phyloP scores from a whole-genome alignment of 2,888 invertebrate genomes.

The Platynereis dumerilii region DNA sequence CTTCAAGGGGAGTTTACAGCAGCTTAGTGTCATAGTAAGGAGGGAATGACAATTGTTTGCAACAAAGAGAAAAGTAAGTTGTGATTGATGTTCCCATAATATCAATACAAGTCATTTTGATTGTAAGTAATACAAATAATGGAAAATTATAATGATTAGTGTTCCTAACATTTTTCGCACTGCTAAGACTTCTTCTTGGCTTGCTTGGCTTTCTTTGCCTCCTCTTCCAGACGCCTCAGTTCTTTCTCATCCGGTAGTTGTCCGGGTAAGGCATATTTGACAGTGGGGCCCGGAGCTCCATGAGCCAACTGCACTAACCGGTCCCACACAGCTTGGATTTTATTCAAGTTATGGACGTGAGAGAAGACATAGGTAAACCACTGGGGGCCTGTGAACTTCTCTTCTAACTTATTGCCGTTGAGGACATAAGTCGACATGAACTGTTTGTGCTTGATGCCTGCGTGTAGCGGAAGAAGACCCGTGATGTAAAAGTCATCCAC shows the following conservation, averaged over 20 bases:
- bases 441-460: constrained; percentile 49
- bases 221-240: not conserved
- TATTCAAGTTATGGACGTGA: constrained; percentile 53
- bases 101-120: too few species aligned
- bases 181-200: not conserved
- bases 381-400: constrained; percentile 51
- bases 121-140: too few species aligned
- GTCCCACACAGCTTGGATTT: constrained; percentile 53
- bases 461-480: constrained; percentile 70
- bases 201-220: not conserved
- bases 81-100: too few species aligned
- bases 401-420: constrained; percentile 48
- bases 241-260: constrained; percentile 15
- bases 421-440: constrained; percentile 57
- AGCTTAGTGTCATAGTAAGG: too few species aligned
- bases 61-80: too few species aligned
- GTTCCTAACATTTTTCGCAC: too few species aligned
- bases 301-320: constrained; percentile 35
- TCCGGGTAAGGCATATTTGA: constrained; percentile 34
- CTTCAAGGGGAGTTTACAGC: too few species aligned
- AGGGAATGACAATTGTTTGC: too few species aligned
- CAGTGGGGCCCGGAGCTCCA: constrained; percentile 23
- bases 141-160: too few species aligned
- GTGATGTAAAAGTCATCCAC: constrained; percentile 90
- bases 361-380: constrained; percentile 52